Evolutionary conservation across 2,888 invertebrate genomes (phyloP), one percentile per base, ranked within the genome.

Genomic region (Liopterus haemorrhoidalis): DNA sequence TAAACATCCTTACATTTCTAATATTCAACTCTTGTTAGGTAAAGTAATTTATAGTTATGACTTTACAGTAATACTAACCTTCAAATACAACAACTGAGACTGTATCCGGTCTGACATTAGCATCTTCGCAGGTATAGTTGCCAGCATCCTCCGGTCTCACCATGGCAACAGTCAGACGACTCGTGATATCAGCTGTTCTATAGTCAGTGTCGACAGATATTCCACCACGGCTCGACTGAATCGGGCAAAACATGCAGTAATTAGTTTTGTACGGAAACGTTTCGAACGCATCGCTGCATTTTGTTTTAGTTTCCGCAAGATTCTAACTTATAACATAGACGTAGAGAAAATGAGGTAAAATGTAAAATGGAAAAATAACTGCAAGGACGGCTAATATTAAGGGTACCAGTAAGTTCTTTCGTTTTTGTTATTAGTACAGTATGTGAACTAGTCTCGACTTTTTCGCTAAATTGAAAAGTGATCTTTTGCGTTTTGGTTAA

Each of bases 81-180:
- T 80, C 79, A 56, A 81, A 70, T 39, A 81, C 77, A 53, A 76
- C 72, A 37, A 84, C 73, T 57, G 73, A 71, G 18, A 82, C 72
- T 14, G 74, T 70, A 46, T 77, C 76, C 19, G 73, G 70, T 39
- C 75, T 67, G 19, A 74, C 71, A 18, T 76, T 74, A 55, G 76
- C 72, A 36, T 82, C 74, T 41, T 76, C 71, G 60, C 84, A 84
- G 46, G 82, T 80, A 67, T 84, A 84, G 65, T 73, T 66, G 14
- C 76, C 75, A 41, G 71, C 68, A 61, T 75, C 79, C 57, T 65
- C 59, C 49, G 67, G 56, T 51, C 72, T 70, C 59, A 80, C 76
- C 59, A 71, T 64, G 57, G 77, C 68, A 62, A 84, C 71, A 59
- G 77, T 75, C 53, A 78, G 67, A 58, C 74, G 73, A 63, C 81